phyloP scores from a whole-genome alignment of 1,140 invertebrate species.

The Phocides pigmalion region DNA sequence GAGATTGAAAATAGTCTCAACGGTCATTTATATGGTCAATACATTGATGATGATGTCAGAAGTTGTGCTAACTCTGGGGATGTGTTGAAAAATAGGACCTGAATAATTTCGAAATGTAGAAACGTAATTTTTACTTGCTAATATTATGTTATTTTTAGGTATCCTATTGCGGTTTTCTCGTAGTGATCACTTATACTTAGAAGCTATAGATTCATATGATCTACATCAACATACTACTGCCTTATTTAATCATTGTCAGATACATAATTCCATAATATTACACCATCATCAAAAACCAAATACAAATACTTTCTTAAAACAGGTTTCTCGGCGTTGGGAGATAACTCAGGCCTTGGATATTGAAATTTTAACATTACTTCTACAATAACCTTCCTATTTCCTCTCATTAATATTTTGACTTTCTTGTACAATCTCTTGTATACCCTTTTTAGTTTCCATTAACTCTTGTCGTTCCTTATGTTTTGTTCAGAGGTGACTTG shows the following conservation, averaged over 20 bases:
- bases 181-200: slow-evolving; percentile 33
- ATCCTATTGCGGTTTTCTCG: background rate
- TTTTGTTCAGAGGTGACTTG: slow-evolving; percentile 67
- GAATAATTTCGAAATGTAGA: slow-evolving; percentile 13
- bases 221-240: slow-evolving; percentile 27
- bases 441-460: slow-evolving; percentile 30
- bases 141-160: slow-evolving; percentile 23
- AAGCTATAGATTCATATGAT: slow-evolving; percentile 28
- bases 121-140: slow-evolving; percentile 3
- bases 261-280: slow-evolving; percentile 9
- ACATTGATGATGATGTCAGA: background rate
- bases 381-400: slow-evolving; percentile 30
- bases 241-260: slow-evolving; percentile 15
- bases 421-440: slow-evolving; percentile 30
- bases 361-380: slow-evolving; percentile 47
- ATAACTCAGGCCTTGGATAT: slow-evolving; percentile 69
- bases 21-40: background rate
- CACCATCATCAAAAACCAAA: slow-evolving; percentile 10
- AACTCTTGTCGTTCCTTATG: slow-evolving; percentile 36
- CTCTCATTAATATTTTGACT: slow-evolving; percentile 28
- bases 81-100: slow-evolving; percentile 8
- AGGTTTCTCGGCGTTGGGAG: slow-evolving; percentile 68
- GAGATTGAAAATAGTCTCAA: background rate
- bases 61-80: too few relatives aligned
- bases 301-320: slow-evolving; percentile 43